Percentiles rank a stretch among this genome's conserved stretches.
Conservation (phyloP, 2,888 invertebrate species). For the Agrotis ipsilon region DNA sequence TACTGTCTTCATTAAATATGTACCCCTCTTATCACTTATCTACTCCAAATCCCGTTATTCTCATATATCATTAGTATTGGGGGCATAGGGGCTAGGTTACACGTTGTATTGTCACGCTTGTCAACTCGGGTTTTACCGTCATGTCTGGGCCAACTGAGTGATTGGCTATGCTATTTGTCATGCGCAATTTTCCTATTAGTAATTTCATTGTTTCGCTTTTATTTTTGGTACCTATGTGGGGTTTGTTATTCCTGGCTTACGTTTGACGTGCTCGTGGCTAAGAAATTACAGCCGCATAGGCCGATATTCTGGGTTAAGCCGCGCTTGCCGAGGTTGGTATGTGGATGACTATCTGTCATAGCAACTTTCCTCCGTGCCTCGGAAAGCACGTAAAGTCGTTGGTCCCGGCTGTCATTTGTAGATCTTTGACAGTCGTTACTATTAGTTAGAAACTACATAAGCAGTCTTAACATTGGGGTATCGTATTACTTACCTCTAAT, state of each 20-base stretch:
- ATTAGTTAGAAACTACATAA: no score
- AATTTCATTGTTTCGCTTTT: constrained; percentile 17
- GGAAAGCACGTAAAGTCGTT: no score
- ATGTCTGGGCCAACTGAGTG: constrained; percentile 10
- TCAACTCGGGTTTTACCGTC: constrained; percentile 35
- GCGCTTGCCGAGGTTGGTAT: no score
- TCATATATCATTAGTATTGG: constrained; percentile 19
- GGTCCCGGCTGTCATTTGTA: no score
- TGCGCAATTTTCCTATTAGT: constrained; percentile 29
- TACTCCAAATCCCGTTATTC: constrained; percentile 22
- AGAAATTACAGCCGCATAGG: no score
- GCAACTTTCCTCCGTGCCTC: no score
- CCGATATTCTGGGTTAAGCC: no score
- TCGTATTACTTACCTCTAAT: no score
- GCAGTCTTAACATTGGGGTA: no score
- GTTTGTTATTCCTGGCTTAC: not conserved
- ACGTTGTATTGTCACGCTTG: constrained; percentile 10
- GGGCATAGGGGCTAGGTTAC: constrained; percentile 43
- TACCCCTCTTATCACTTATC: not conserved
- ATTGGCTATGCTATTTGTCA: constrained; percentile 25
- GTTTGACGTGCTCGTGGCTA: no score
- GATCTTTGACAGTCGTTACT: no score
- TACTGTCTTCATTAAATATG: not conserved
- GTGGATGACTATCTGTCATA: no score
- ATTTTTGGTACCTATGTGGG: not conserved